phyloP scores from a whole-genome alignment of 2,113 vertebrate species.

The Nothobranchius furzeri region DNA sequence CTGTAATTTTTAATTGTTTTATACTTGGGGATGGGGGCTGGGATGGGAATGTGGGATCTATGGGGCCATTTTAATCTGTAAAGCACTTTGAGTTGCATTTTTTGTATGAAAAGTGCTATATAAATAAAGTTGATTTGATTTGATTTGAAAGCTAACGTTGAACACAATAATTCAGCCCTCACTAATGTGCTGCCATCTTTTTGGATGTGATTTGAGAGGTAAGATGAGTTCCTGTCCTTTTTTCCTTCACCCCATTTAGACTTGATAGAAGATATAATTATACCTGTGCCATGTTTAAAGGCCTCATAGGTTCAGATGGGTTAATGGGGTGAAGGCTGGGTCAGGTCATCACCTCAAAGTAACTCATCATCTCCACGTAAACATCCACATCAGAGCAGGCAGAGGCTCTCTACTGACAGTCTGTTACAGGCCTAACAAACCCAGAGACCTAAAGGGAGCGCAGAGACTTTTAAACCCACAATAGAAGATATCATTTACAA shows the following conservation, averaged over 20 bases:
- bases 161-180: neutral
- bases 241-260: neutral
- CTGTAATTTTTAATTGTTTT: no score
- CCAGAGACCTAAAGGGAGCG: neutral
- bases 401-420: slow-evolving; percentile 8
- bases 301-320: no score
- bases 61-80: no score
- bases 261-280: neutral
- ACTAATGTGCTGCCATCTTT: neutral
- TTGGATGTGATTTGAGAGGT: neutral
- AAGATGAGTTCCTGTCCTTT: neutral
- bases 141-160: no score
- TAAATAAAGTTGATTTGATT: no score
- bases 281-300: neutral
- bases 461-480: slow-evolving; percentile 16
- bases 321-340: neutral
- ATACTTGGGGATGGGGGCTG: no score
- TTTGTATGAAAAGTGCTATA: no score
- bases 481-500: slow-evolving; percentile 51
- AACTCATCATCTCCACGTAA: neutral
- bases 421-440: neutral
- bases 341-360: neutral
- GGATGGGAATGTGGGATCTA: no score
- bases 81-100: no score
- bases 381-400: slow-evolving; percentile 3